Evolutionary conservation across 2,113 vertebrate genomes (phyloP).

Genomic region (Amphiprion percula): DNA sequence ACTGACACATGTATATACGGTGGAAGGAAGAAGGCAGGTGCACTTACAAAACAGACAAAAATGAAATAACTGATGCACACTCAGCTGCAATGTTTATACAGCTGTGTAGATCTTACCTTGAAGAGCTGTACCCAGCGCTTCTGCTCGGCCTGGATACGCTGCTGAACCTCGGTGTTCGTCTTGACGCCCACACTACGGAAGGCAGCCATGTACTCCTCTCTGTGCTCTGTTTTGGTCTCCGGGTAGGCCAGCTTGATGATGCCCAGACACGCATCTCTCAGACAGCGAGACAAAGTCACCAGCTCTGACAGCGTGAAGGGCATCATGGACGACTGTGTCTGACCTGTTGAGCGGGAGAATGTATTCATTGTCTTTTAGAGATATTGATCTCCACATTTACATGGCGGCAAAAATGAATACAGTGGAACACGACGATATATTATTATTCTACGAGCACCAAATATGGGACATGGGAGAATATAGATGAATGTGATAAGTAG

Average conservation of each 20-base stretch:
- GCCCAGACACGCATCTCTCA: constrained; percentile 95
- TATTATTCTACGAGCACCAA: not conserved
- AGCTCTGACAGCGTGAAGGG: constrained; percentile 94
- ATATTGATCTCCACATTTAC: constrained; percentile 64
- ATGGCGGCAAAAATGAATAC: constrained; percentile 31
- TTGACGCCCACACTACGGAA: constrained; percentile 94
- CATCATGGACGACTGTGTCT: constrained; percentile 95
- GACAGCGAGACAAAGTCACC: constrained; percentile 92
- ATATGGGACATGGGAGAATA: constrained; percentile 6
- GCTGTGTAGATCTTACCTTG: constrained; percentile 85
- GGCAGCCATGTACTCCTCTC: constrained; percentile 93
- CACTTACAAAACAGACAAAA: not conserved
- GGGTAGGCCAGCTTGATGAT: constrained; percentile 98
- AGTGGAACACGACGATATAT: not conserved
- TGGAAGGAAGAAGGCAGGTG: not conserved
- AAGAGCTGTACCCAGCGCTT: constrained; percentile 98
- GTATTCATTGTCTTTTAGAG: constrained; percentile 29
- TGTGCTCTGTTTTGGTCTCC: constrained; percentile 94
- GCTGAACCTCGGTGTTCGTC: constrained; percentile 91
- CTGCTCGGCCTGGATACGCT: constrained; percentile 92
- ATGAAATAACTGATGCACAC: not conserved
- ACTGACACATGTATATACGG: no score
- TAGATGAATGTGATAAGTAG: not conserved
- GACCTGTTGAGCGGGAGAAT: constrained; percentile 80
- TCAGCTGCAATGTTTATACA: not conserved